These are phyloP conservation scores for Thaumetopoea pityocampa DNA, from an alignment of 1,140 invertebrate species.

Conservation along the genomic window DNA sequence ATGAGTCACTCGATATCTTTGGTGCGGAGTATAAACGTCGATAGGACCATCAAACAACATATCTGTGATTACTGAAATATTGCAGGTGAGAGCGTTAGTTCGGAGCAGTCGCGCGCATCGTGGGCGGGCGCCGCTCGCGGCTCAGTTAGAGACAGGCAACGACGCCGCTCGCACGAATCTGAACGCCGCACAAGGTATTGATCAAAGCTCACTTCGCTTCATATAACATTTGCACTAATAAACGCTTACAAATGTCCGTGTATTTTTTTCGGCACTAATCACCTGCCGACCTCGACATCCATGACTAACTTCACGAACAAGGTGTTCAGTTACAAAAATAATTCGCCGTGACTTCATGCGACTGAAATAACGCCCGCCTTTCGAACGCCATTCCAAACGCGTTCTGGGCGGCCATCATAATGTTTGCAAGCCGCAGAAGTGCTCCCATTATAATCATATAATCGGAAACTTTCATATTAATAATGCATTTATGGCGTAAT, in stretches of 20 bases:
- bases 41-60: conserved; percentile 20
- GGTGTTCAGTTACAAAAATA: conserved; percentile 63
- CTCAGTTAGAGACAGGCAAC: conserved; percentile 63
- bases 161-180: conserved; percentile 68
- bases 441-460: conserved; percentile 8
- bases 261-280: conserved; percentile 51
- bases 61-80: conserved; percentile 40
- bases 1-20: conserved; percentile 13
- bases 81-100: conserved; percentile 47
- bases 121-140: conserved; percentile 47
- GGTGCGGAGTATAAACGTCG: conserved; percentile 8
- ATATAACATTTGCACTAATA: conserved; percentile 65
- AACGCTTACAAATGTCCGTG: conserved; percentile 46
- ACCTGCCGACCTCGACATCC: conserved; percentile 51
- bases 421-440: conserved; percentile 16
- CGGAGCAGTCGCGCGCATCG: conserved; percentile 29
- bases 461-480: no score
- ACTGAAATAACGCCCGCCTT: conserved; percentile 60
- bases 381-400: conserved; percentile 32
- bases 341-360: conserved; percentile 57
- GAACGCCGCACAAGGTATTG: conserved; percentile 67
- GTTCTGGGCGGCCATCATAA: conserved; percentile 20
- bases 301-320: conserved; percentile 57
- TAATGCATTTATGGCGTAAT: no score
- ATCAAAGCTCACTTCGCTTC: conserved; percentile 40